Evolutionary conservation across 2,888 invertebrate species (phyloP).

Genomic region (Heliconius cydno): DNA sequence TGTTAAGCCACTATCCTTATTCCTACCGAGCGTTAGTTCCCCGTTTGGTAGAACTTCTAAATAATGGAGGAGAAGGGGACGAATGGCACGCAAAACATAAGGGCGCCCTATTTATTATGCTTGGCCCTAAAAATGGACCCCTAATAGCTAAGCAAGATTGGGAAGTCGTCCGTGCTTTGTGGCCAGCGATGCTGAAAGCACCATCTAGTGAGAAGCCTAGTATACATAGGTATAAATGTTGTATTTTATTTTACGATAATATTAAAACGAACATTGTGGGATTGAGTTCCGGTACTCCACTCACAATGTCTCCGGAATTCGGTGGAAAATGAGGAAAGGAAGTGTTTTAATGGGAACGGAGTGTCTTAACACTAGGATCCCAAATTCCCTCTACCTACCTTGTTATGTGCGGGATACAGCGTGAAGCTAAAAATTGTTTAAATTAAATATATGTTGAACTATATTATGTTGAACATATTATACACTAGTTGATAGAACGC

Average conservation of each 20-base stretch:
- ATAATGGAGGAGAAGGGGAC: conserved; percentile 75
- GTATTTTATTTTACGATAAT: background rate
- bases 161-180: conserved; percentile 87
- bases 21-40: conserved; percentile 87
- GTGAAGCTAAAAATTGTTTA: no score
- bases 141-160: conserved; percentile 90
- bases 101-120: conserved; percentile 90
- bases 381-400: no score
- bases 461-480: no score
- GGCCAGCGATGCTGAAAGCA: conserved; percentile 91
- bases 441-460: no score
- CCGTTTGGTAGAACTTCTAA: conserved; percentile 83
- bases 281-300: no score
- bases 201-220: conserved; percentile 94
- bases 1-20: conserved; percentile 86
- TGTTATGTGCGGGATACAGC: no score
- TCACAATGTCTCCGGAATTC: no score
- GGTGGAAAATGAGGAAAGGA: no score
- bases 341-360: no score
- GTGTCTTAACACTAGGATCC: no score
- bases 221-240: conserved; percentile 79
- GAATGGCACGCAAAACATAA: conserved; percentile 75
- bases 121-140: conserved; percentile 86
- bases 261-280: no score
- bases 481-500: no score